Conservation (phyloP, 2,888 invertebrate species). For the Phragmatobia fuliginosa region DNA sequence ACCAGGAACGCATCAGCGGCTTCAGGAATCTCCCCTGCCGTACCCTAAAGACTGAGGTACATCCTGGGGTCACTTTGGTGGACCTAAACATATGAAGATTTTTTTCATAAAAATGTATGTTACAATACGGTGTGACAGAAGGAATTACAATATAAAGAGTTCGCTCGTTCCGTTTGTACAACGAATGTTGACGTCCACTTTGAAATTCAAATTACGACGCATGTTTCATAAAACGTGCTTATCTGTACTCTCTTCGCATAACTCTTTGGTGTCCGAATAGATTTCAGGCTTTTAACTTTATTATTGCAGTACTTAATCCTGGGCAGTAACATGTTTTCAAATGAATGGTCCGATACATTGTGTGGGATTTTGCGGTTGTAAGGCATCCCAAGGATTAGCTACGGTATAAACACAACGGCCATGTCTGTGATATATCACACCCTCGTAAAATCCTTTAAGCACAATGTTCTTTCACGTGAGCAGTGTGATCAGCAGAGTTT, state of each 20-base stretch:
- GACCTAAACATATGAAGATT: too few relatives aligned
- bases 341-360: constrained; percentile 9
- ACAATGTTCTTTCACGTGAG: not conserved
- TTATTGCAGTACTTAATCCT: constrained; percentile 25
- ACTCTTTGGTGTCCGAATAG: constrained; percentile 37
- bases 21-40: too few relatives aligned
- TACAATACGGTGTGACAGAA: constrained; percentile 29
- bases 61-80: too few relatives aligned
- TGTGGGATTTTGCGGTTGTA: constrained; percentile 11
- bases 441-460: constrained; percentile 11
- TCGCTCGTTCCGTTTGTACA: constrained; percentile 43
- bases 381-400: constrained; percentile 12
- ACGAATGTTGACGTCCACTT: constrained; percentile 47
- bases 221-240: constrained; percentile 56
- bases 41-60: too few relatives aligned
- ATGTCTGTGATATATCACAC: constrained; percentile 11
- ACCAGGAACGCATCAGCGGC: too few relatives aligned
- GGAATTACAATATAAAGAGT: constrained; percentile 37
- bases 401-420: constrained; percentile 6
- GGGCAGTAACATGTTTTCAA: constrained; percentile 1
- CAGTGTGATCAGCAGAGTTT: not conserved
- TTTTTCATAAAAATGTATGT: too few relatives aligned
- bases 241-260: constrained; percentile 59
- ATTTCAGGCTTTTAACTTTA: constrained; percentile 38
- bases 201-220: constrained; percentile 66